Evolutionary conservation across 2,797 vertebrate species (phyloP), one percentile per base, ranked within the genome.

Genomic region (Centroberyx gerrardi): DNA sequence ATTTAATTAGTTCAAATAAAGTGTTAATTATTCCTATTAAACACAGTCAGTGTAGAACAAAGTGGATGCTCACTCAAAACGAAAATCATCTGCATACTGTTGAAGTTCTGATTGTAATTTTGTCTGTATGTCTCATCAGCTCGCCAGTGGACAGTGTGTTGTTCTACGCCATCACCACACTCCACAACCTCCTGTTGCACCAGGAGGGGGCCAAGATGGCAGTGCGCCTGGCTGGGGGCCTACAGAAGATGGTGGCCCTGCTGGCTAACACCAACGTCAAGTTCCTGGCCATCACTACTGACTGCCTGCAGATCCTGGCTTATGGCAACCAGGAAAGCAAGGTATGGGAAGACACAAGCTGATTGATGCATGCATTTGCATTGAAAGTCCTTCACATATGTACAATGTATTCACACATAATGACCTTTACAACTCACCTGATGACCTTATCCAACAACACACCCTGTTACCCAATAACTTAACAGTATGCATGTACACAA

Each of bases 131-230:
- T 65, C 51, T 74, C 65, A 64, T 1, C 78, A 99, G 98, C 55
- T 99, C 98, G 3, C 98, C 98, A 0, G 98, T 99, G 88, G 98
- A 99, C 92, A 98, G 98, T 5, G 98, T 99, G 65, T 92, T 99
- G 82, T 99, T 99, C 83, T 99, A 99, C 36, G 98, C 98, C 83
- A 99, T 99, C 80, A 99, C 98, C 72, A 99, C 98, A 22, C 96
- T 99, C 66, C 98, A 99, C 94, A 99, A 99, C 88, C 96, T 99
- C 84, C 92, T 99, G 69, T 80, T 99, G 81, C 98, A 99, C 85
- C 98, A 99, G 92, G 98, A 99, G 94, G 98, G 98, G 68, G 98
- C 98, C 79, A 99, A 99, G 90, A 99, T 99, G 98, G 98, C 98
- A 0, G 98, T 99, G 74, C 97, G 98, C 62, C 93, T 99, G 3